These are phyloP conservation scores for Hydrozoanthus gracilis DNA, from an alignment of 92 coral and sea anemone species.

Conservation along the genomic window DNA sequence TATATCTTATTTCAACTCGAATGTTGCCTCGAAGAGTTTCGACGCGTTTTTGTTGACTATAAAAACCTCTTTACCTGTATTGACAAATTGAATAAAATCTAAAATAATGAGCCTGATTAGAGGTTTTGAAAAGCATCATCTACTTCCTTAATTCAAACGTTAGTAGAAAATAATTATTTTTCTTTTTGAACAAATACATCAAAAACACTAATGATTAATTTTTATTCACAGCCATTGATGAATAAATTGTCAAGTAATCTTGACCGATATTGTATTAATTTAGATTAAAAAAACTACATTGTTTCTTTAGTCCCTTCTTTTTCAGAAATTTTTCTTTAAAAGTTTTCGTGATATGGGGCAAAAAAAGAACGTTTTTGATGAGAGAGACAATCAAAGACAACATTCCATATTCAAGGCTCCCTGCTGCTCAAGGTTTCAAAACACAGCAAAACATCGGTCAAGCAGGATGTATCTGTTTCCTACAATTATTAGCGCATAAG, in stretches of 20 bases:
- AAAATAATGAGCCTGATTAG: constrained; percentile 38
- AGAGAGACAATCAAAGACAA: constrained; percentile 5
- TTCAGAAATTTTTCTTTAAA: not conserved
- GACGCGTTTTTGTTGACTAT: not conserved
- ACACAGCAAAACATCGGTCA: not conserved
- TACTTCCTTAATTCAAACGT: constrained; percentile 4
- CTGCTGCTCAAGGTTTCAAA: constrained; percentile 29
- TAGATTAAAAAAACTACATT: not conserved
- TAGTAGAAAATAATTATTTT: constrained; percentile 36
- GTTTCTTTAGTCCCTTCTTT: not conserved
- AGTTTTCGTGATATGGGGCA: constrained; percentile 6
- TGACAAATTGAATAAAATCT: constrained; percentile 36
- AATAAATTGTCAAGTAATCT: constrained; percentile 7
- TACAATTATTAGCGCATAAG: not conserved
- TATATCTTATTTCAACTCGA: not conserved
- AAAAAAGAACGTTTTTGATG: constrained; percentile 18
- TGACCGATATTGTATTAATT: not conserved
- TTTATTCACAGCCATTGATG: constrained; percentile 11
- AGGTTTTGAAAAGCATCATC: constrained; percentile 13
- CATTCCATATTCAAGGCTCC: constrained; percentile 4
- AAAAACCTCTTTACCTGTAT: not conserved
- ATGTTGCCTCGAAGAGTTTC: not conserved
- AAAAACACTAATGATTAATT: constrained; percentile 26
- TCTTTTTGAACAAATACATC: constrained; percentile 27
- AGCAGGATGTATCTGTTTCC: constrained; percentile 40